Percentiles rank a stretch among this genome's conserved stretches.
Conservation (phyloP, 2,888 invertebrate genomes). For the Cancer borealis region DNA sequence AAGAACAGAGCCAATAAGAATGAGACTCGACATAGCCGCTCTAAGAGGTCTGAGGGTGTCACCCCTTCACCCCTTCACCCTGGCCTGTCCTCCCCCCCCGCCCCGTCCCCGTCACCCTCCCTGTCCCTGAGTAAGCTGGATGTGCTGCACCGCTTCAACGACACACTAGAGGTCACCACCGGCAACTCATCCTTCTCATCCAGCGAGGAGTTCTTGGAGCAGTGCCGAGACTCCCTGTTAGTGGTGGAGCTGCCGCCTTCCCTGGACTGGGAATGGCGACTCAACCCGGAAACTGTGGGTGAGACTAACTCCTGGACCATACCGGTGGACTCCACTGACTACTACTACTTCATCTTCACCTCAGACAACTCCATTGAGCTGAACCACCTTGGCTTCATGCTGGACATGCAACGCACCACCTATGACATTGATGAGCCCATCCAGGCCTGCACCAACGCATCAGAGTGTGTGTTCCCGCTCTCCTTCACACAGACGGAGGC, state of each 20-base stretch:
- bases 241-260: constrained; percentile 66
- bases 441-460: constrained; percentile 87
- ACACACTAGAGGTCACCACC: constrained; percentile 76
- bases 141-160: constrained; percentile 65
- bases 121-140: constrained; percentile 39
- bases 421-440: constrained; percentile 88
- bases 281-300: not conserved
- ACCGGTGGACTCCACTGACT: constrained; percentile 87
- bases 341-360: constrained; percentile 94
- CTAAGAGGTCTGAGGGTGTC: constrained; percentile 6
- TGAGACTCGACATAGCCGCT: constrained; percentile 58
- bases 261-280: constrained; percentile 58
- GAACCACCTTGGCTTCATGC: constrained; percentile 90
- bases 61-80: not conserved
- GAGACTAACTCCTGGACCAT: constrained; percentile 49
- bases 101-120: not conserved
- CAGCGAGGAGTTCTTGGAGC: constrained; percentile 76
- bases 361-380: constrained; percentile 90
- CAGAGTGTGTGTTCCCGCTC: constrained; percentile 88
- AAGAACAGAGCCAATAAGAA: constrained; percentile 77
- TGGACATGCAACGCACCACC: constrained; percentile 91
- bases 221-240: constrained; percentile 71
- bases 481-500: constrained; percentile 87
- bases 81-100: not conserved
- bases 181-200: constrained; percentile 76